Evolutionary conservation across 1,140 invertebrate species (phyloP).

Genomic region (Heliconius melpomene): DNA sequence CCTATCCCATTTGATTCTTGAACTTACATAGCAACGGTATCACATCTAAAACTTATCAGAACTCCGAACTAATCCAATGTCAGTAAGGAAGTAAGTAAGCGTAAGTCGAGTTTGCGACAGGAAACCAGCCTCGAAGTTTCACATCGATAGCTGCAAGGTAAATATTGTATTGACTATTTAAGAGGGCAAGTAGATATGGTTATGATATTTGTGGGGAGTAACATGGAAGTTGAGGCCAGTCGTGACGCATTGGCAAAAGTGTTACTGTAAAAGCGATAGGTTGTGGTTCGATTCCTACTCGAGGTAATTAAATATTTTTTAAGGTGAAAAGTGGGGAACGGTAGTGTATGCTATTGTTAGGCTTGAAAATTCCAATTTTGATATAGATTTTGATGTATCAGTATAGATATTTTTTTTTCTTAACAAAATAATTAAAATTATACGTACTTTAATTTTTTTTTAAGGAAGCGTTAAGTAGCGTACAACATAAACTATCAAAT

Average conservation of each 20-base stretch:
- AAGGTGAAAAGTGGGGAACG: no score
- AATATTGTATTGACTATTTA: conserved; percentile 20
- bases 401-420: no score
- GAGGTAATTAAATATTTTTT: no score
- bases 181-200: neutral
- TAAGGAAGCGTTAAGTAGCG: no score
- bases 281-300: no score
- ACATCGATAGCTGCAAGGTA: conserved; percentile 23
- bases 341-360: neutral
- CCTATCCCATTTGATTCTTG: conserved; percentile 21
- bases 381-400: no score
- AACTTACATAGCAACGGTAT: conserved; percentile 30
- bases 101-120: conserved; percentile 63
- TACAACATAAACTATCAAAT: neutral
- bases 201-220: neutral
- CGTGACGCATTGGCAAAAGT: no score
- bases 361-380: neutral
- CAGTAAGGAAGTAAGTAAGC: conserved; percentile 68
- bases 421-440: no score
- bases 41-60: conserved; percentile 54
- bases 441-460: no score
- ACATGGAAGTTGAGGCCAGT: no score
- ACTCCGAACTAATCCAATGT: conserved; percentile 67
- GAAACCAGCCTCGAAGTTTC: conserved; percentile 52
- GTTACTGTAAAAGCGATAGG: no score